Conservation (phyloP, 2,797 vertebrate genomes). For the Cheirogaleus major region DNA sequence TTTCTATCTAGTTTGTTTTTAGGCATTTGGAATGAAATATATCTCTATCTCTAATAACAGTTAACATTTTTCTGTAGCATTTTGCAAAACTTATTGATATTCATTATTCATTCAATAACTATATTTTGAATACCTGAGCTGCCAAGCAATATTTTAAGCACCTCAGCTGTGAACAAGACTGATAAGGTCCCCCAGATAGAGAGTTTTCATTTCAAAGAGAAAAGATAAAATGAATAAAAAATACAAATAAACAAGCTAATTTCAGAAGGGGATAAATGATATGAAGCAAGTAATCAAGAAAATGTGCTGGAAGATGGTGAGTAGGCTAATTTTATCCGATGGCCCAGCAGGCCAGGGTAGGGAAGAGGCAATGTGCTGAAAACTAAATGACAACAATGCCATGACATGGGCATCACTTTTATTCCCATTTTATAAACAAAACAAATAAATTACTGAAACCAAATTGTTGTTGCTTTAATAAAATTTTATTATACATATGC, state of each 20-base stretch:
- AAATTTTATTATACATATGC: neutral
- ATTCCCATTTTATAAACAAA: neutral
- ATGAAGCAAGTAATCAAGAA: neutral
- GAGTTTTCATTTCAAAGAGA: neutral
- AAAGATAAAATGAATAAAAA: constrained; percentile 19
- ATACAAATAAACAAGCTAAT: constrained; percentile 6
- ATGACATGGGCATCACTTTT: neutral
- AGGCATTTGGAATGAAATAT: neutral
- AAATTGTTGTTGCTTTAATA: neutral
- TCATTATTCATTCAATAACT: constrained; percentile 20
- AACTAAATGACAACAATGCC: neutral
- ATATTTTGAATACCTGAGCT: neutral
- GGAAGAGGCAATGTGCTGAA: neutral
- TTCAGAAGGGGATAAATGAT: neutral
- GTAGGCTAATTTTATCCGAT: neutral
- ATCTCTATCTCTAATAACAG: neutral
- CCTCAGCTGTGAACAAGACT: neutral
- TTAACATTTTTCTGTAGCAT: neutral
- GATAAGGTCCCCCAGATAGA: neutral
- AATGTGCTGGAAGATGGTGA: neutral
- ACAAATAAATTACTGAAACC: neutral
- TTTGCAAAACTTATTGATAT: neutral
- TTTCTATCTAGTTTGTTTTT: neutral
- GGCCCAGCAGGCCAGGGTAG: neutral
- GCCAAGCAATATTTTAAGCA: neutral